These are phyloP conservation scores for Cataglyphis cursor DNA, from an alignment of 2,888 invertebrate species.

Conservation along the genomic window DNA sequence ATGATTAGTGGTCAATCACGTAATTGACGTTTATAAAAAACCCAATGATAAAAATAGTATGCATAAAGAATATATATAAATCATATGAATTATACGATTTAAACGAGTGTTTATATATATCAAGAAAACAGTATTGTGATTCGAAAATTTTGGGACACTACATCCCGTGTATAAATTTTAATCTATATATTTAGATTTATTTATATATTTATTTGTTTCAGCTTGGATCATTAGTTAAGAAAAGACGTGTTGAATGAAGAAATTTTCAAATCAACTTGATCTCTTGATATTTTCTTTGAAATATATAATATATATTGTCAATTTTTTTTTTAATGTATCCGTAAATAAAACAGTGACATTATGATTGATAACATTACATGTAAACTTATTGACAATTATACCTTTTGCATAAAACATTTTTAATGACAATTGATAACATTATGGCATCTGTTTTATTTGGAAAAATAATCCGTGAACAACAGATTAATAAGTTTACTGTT, in stretches of 20 bases:
- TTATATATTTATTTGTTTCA: constrained; percentile 82
- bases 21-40: too few relatives aligned
- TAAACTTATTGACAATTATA: constrained; percentile 48
- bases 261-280: neutral
- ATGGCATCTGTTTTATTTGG: neutral
- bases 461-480: neutral
- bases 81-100: too few relatives aligned
- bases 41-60: too few relatives aligned
- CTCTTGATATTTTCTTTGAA: neutral
- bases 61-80: too few relatives aligned
- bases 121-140: neutral
- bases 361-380: constrained; percentile 39
- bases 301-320: constrained; percentile 8
- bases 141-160: neutral
- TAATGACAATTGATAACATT: constrained; percentile 15
- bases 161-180: neutral
- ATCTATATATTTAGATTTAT: constrained; percentile 10
- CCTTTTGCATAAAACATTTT: constrained; percentile 53
- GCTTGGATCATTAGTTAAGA: constrained; percentile 94
- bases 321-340: neutral
- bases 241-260: constrained; percentile 91
- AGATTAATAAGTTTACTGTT: neutral
- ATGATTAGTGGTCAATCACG: too few relatives aligned
- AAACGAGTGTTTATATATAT: too few relatives aligned
- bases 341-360: neutral